These are phyloP conservation scores for Stenichneumon culpator DNA, from an alignment of 2,888 invertebrate species.

Conservation along the genomic window DNA sequence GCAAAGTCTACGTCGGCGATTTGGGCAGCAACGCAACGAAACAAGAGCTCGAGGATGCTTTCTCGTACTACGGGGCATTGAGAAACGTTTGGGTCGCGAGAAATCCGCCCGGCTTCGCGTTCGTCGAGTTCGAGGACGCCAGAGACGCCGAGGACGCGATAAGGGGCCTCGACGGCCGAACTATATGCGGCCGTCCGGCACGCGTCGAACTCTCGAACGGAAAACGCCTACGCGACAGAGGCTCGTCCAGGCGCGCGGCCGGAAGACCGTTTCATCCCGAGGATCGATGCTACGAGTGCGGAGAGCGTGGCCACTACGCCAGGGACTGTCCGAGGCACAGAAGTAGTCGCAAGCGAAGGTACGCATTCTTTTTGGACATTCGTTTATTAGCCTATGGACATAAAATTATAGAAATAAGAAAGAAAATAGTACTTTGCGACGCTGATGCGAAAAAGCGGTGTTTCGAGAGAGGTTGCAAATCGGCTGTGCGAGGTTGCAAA, in stretches of 20 bases:
- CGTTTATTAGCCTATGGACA: neutral
- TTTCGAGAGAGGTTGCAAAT: too few relatives aligned
- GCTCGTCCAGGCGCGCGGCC: conserved; percentile 86
- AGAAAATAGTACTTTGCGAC: neutral
- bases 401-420: too few relatives aligned
- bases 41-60: conserved; percentile 97
- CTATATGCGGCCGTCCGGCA: conserved; percentile 95
- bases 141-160: conserved; percentile 97
- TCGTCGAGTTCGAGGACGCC: conserved; percentile 97
- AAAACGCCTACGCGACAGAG: conserved; percentile 87
- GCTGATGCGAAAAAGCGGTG: too few relatives aligned
- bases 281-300: conserved; percentile 97
- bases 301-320: conserved; percentile 97
- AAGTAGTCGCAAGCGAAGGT: conserved; percentile 72
- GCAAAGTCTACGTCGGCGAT: conserved; percentile 98
- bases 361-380: conserved; percentile 26
- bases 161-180: conserved; percentile 90
- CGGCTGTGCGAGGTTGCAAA: too few relatives aligned
- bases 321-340: conserved; percentile 93
- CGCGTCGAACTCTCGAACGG: conserved; percentile 97
- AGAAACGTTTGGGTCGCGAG: conserved; percentile 99
- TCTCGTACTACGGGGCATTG: conserved; percentile 96
- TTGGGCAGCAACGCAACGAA: conserved; percentile 96
- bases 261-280: conserved; percentile 95
- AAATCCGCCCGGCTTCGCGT: conserved; percentile 98